A percentile compares a stretch with the other conserved stretches of the same genome.
Evolutionary conservation across 2,797 vertebrate species (phyloP).

Genomic region (Alca torda): DNA sequence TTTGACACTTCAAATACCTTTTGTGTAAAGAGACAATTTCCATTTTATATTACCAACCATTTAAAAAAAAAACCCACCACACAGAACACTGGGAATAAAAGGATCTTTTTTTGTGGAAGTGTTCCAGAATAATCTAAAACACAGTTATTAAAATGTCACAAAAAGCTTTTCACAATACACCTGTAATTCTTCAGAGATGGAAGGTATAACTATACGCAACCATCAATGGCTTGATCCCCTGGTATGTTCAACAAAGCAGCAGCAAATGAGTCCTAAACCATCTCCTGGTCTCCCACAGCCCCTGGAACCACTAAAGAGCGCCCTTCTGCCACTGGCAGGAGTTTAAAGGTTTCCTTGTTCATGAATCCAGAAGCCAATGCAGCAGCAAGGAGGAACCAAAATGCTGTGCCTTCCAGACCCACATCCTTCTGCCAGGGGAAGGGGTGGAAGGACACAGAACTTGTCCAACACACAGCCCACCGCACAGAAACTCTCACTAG

Average conservation of each 20-base stretch:
- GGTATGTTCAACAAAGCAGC: background rate
- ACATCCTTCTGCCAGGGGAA: fast-evolving
- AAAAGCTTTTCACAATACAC: background rate
- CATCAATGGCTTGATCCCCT: background rate
- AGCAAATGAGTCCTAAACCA: background rate
- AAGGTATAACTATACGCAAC: background rate
- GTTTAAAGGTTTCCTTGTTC: background rate
- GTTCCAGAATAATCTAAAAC: background rate
- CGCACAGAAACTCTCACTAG: background rate
- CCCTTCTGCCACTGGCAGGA: fast-evolving
- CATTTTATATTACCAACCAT: background rate
- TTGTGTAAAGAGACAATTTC: background rate
- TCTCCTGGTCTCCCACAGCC: background rate
- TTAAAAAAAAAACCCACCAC: background rate
- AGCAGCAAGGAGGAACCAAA: background rate
- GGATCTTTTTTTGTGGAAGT: background rate
- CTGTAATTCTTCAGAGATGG: background rate
- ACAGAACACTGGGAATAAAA: background rate
- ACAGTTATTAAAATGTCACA: background rate
- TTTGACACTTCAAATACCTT: background rate
- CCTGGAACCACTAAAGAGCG: background rate
- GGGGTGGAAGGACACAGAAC: background rate
- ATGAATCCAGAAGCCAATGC: background rate
- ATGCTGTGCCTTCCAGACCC: background rate
- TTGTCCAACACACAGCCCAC: background rate